Conservation (phyloP, 2,797 vertebrate species). For the Gorsachius magnificus region DNA sequence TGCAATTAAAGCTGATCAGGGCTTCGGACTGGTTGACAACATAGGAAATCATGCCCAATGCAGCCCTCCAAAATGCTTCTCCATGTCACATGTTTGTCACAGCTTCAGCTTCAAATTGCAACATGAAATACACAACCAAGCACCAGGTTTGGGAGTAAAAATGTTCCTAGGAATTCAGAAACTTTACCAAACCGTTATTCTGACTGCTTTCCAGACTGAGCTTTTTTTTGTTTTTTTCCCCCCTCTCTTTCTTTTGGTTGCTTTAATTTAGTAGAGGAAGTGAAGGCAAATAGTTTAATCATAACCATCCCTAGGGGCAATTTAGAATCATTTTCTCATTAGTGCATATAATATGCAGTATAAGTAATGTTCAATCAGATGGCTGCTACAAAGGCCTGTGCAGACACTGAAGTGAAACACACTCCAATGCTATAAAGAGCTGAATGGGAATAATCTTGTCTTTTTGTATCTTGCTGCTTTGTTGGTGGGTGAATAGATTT, state of each 20-base stretch:
- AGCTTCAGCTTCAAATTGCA: slow-evolving; percentile 47
- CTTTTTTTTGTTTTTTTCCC: not conserved
- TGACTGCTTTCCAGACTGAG: slow-evolving; percentile 72
- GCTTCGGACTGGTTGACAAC: slow-evolving; percentile 60
- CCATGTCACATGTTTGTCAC: slow-evolving; percentile 50
- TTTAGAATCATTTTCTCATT: slow-evolving; percentile 82
- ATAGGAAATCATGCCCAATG: not conserved
- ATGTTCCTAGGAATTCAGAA: slow-evolving; percentile 77
- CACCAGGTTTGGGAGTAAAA: slow-evolving; percentile 72
- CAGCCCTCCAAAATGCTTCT: not conserved
- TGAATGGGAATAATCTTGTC: slow-evolving; percentile 25
- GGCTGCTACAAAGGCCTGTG: slow-evolving; percentile 50
- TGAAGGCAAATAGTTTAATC: slow-evolving; percentile 86
- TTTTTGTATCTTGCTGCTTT: not conserved
- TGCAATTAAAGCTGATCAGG: slow-evolving; percentile 51
- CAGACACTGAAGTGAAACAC: slow-evolving; percentile 32
- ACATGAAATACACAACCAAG: slow-evolving; percentile 69
- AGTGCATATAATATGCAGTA: slow-evolving; percentile 67
- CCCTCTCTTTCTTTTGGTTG: not conserved
- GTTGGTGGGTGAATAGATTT: not conserved
- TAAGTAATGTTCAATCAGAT: slow-evolving; percentile 71
- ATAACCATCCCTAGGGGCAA: slow-evolving; percentile 81
- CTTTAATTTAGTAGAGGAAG: slow-evolving; percentile 83
- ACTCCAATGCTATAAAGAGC: slow-evolving; percentile 13
- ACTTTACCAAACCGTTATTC: slow-evolving; percentile 70